These are phyloP conservation scores for Anastrepha ludens DNA, from an alignment of 1,140 invertebrate species.

Conservation along the genomic window DNA sequence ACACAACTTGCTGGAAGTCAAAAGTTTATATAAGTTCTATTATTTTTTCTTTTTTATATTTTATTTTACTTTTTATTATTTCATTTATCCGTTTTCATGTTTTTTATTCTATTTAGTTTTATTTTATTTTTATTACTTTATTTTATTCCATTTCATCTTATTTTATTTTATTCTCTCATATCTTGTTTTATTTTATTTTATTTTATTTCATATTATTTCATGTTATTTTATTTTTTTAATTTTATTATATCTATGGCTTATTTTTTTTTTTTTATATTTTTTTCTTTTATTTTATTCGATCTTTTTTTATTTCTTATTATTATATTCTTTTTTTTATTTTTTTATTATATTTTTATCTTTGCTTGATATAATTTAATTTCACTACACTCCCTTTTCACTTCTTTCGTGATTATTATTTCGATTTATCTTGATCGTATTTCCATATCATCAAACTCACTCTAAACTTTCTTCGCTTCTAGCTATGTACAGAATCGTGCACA, in stretches of 20 bases:
- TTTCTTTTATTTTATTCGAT: too few relatives aligned
- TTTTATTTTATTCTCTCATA: background rate
- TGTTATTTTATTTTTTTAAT: slow-evolving; percentile 4
- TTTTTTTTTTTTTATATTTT: background rate
- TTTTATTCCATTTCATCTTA: slow-evolving; percentile 16
- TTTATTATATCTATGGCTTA: background rate
- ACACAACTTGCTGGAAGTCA: background rate
- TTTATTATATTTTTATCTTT: background rate
- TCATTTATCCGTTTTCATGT: too few relatives aligned
- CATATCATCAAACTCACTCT: background rate
- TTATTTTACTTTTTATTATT: slow-evolving; percentile 19
- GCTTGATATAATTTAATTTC: background rate
- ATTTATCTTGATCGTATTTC: slow-evolving; percentile 3
- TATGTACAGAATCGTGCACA: background rate
- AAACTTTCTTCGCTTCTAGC: slow-evolving; percentile 43
- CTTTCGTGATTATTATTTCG: background rate
- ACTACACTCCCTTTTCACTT: slow-evolving; percentile 15
- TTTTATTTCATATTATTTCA: slow-evolving; percentile 17
- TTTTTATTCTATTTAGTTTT: too few relatives aligned
- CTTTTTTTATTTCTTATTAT: too few relatives aligned
- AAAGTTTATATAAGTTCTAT: slow-evolving; percentile 19
- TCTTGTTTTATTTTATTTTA: slow-evolving; percentile 18
- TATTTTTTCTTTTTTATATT: slow-evolving; percentile 41
- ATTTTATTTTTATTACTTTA: slow-evolving; percentile 20
- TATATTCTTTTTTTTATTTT: background rate